Evolutionary conservation across 2,797 vertebrate genomes (phyloP).

Genomic region (Danio choprae): DNA sequence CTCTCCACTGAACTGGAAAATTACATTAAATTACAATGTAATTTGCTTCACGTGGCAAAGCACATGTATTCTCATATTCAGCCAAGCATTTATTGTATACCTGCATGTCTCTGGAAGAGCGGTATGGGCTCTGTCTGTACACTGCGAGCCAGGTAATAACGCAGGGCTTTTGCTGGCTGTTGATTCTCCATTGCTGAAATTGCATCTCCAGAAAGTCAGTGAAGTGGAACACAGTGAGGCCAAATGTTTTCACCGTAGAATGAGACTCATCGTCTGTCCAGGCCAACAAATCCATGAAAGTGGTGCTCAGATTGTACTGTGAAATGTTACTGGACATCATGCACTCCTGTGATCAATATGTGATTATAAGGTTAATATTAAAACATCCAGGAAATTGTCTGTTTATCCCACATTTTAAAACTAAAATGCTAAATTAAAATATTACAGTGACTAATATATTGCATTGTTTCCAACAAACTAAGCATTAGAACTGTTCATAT

Average conservation of each 20-base stretch:
- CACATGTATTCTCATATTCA: background rate
- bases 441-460: background rate
- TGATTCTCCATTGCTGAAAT: slow-evolving; percentile 46
- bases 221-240: slow-evolving; percentile 68
- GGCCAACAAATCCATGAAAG: slow-evolving; percentile 65
- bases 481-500: background rate
- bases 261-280: slow-evolving; percentile 56
- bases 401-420: background rate
- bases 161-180: slow-evolving; percentile 59
- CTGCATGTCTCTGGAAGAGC: slow-evolving; percentile 51
- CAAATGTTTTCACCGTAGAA: slow-evolving; percentile 63
- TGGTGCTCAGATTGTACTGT: slow-evolving; percentile 67
- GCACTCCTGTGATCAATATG: slow-evolving; percentile 68
- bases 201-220: slow-evolving; percentile 64
- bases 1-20: slow-evolving; percentile 71
- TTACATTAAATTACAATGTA: slow-evolving; percentile 6
- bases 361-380: background rate
- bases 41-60: slow-evolving; percentile 4
- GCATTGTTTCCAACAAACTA: background rate
- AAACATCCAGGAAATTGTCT: background rate
- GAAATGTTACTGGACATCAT: slow-evolving; percentile 58
- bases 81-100: slow-evolving; percentile 59
- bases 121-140: slow-evolving; percentile 71
- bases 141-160: slow-evolving; percentile 72
- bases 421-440: background rate